Percentiles rank a stretch among this genome's conserved stretches.
Evolutionary conservation across 2,113 vertebrate species (phyloP).

Genomic region (Percina caprodes): DNA sequence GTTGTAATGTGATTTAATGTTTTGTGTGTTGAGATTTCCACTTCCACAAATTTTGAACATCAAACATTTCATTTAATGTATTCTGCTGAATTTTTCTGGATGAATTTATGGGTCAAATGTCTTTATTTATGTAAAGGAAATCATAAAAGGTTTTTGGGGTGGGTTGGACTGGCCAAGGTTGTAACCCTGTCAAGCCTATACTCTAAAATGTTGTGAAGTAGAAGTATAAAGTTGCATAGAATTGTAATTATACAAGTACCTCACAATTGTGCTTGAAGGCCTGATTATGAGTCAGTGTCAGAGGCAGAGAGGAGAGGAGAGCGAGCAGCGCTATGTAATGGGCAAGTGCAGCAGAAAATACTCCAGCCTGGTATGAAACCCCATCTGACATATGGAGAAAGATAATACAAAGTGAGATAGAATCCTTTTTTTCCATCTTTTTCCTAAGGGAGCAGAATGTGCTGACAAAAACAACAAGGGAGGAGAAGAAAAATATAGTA

Average conservation of each 20-base stretch:
- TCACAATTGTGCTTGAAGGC: background rate
- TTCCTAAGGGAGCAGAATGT: slow-evolving; percentile 51
- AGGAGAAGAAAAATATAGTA: background rate
- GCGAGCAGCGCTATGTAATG: slow-evolving; percentile 23
- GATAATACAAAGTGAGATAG: slow-evolving; percentile 15
- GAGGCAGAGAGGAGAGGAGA: slow-evolving; percentile 17
- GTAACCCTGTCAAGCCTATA: too few relatives aligned
- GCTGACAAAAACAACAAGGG: slow-evolving; percentile 52
- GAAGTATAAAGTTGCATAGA: background rate
- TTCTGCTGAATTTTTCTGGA: too few relatives aligned
- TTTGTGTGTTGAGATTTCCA: too few relatives aligned
- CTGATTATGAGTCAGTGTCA: slow-evolving; percentile 30
- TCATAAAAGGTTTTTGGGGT: too few relatives aligned
- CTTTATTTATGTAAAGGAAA: too few relatives aligned
- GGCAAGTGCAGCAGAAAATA: slow-evolving; percentile 54
- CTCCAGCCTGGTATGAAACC: slow-evolving; percentile 24
- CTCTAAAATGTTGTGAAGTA: background rate
- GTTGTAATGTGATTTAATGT: too few relatives aligned
- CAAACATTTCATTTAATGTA: too few relatives aligned
- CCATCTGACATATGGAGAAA: slow-evolving; percentile 26
- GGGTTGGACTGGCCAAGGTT: too few relatives aligned
- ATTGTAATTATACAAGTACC: slow-evolving; percentile 4
- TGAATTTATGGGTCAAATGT: too few relatives aligned
- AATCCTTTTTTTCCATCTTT: slow-evolving; percentile 13
- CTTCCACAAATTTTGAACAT: too few relatives aligned